phyloP scores from a whole-genome alignment of 2,888 invertebrate species.

The Meteorus colon region DNA sequence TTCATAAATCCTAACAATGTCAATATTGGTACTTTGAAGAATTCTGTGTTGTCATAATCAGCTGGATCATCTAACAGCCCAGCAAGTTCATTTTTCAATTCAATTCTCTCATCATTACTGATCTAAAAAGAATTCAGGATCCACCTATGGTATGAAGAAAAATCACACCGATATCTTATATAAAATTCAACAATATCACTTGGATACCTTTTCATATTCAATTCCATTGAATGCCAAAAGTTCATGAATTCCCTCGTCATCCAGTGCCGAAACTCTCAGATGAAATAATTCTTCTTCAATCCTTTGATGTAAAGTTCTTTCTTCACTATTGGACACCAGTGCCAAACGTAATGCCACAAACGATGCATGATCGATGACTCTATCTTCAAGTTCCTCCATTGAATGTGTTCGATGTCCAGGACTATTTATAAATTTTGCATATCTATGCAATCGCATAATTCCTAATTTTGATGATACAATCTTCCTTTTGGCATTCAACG shows the following conservation, averaged over 20 bases:
- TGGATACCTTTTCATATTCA: slow-evolving; percentile 10
- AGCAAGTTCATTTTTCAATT: neutral
- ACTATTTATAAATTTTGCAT: slow-evolving; percentile 5
- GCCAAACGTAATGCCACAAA: slow-evolving; percentile 6
- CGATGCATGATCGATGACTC: slow-evolving; percentile 26
- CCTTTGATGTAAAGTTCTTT: neutral
- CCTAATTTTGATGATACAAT: neutral
- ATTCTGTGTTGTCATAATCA: neutral
- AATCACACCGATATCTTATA: neutral
- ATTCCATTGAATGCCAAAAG: neutral
- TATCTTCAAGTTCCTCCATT: neutral
- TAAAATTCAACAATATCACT: neutral
- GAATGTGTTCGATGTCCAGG: neutral
- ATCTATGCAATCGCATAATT: neutral
- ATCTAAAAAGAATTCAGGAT: neutral
- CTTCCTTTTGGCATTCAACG: neutral
- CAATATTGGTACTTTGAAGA: slow-evolving; percentile 21
- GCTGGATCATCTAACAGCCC: slow-evolving; percentile 1
- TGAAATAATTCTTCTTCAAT: slow-evolving; percentile 28
- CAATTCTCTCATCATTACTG: neutral
- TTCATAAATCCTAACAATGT: slow-evolving; percentile 14
- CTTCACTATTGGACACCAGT: neutral
- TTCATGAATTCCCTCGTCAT: slow-evolving; percentile 13
- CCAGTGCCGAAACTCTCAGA: slow-evolving; percentile 5
- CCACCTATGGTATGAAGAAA: neutral